Evolutionary conservation across 2,797 vertebrate species (phyloP), one percentile per base, ranked within the genome.

Genomic region (Centropyge bicolor): DNA sequence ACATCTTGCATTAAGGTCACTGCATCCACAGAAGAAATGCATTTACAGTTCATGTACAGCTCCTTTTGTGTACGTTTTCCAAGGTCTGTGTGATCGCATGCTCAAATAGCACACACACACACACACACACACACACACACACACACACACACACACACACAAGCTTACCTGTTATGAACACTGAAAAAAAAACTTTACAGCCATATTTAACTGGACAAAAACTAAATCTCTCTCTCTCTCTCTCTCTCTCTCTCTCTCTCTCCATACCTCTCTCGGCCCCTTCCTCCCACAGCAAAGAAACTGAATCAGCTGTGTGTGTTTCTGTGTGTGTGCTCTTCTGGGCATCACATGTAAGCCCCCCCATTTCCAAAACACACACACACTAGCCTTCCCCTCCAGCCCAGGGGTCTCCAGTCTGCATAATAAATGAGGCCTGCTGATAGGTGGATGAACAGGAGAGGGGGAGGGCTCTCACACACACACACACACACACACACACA

Each of bases 361-460:
- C 14, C n/a, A 19, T 70, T 79, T 84, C 70, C 71, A 79, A 76
- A 85, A 78, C 24, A 56, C 51, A 60, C 41, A 78, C 75, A 84
- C 75, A 79, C 73, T 69, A 72, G 76, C 80, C 84, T 71, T 83
- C 84, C 70, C 73, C 60, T 81, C 78, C 77, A 83, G 84, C 87
- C 85, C 79, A 81, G 74, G 79, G 87, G 87, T 94, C 89, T 89
- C 89, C 88, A 88, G 90, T 83, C 92, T 94, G 93, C 93, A 95
- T 95, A 94, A 94, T 94, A 91, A 93, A 94, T 93, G 89, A 92
- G 83, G 83, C 75, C 77, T 84, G 83, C 88, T 91, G 90, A 93
- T 91, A 92, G 92, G 93, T 93, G 85, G 82, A 87, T 74, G 83
- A 81, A 81, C 81, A 70, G 61, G 76, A 67, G 69, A 78, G 82